Evolutionary conservation across 2,888 invertebrate species (phyloP).

Genomic region (Desoria tigrina): DNA sequence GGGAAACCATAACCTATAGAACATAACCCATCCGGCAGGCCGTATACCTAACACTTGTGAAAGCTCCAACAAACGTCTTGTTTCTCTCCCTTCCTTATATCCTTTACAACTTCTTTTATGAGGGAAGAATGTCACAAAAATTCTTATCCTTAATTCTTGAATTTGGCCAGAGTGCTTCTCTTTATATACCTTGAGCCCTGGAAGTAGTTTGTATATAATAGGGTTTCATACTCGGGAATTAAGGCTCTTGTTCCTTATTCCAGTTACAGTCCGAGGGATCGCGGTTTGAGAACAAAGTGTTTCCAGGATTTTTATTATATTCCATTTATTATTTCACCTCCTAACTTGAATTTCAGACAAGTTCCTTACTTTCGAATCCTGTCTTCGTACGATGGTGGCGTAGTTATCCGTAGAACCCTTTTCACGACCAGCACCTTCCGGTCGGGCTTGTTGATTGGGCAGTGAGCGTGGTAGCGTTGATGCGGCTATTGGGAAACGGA

Average conservation of each 20-base stretch:
- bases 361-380: constrained; percentile 49
- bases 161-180: not conserved
- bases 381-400: constrained; percentile 46
- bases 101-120: constrained; percentile 3
- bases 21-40: no score
- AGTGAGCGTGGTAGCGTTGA: constrained; percentile 52
- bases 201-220: not conserved
- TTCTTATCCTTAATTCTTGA: not conserved
- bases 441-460: constrained; percentile 46
- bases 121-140: constrained; percentile 3
- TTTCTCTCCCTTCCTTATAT: constrained; percentile 15
- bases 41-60: no score
- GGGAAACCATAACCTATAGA: no score
- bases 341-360: not conserved
- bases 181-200: not conserved
- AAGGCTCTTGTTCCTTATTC: constrained; percentile 3
- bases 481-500: constrained; percentile 42
- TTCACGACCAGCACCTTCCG: constrained; percentile 38
- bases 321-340: not conserved
- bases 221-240: not conserved
- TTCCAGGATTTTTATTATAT: not conserved
- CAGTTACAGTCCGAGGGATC: not conserved
- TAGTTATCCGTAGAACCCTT: constrained; percentile 40
- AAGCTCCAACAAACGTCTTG: constrained; percentile 19
- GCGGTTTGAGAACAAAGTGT: constrained; percentile 2